These are phyloP conservation scores for Protophormia terraenovae DNA, from an alignment of 2,888 invertebrate genomes.

Conservation along the genomic window DNA sequence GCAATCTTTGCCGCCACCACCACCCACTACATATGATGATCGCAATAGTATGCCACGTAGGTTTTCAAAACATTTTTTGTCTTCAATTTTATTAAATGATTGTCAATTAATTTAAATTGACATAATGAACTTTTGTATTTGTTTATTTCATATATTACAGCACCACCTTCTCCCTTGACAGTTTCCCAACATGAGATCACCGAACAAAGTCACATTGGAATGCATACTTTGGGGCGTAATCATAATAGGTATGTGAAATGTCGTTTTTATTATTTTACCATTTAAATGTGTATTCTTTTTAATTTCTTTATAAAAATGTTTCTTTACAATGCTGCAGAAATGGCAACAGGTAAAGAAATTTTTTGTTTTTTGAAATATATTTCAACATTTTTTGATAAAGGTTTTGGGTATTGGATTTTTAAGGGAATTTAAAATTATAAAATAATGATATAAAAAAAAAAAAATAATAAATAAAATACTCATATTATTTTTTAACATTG, in stretches of 20 bases:
- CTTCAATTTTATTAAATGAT: neutral
- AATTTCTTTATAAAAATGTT: constrained; percentile 6
- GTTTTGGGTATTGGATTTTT: neutral
- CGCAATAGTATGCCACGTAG: constrained; percentile 92
- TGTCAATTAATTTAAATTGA: constrained; percentile 6
- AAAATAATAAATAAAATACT: too few species aligned
- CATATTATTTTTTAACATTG: too few species aligned
- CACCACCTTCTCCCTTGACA: constrained; percentile 92
- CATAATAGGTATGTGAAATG: constrained; percentile 77
- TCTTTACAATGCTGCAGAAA: constrained; percentile 72
- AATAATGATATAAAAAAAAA: too few species aligned
- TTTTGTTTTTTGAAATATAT: neutral
- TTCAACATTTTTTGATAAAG: neutral
- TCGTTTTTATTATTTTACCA: neutral
- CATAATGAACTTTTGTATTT: neutral
- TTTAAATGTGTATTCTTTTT: constrained; percentile 23
- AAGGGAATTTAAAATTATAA: neutral
- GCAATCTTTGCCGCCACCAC: constrained; percentile 90
- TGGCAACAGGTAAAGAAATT: constrained; percentile 76
- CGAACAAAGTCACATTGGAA: constrained; percentile 82
- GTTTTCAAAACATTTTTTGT: constrained; percentile 76
- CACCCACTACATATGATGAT: constrained; percentile 85
- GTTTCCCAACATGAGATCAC: constrained; percentile 84
- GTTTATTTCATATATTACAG: constrained; percentile 81
- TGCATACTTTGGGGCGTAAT: constrained; percentile 82